Evolutionary conservation across 2,113 vertebrate species (phyloP).

Genomic region (Poeciliopsis turrubarensis): DNA sequence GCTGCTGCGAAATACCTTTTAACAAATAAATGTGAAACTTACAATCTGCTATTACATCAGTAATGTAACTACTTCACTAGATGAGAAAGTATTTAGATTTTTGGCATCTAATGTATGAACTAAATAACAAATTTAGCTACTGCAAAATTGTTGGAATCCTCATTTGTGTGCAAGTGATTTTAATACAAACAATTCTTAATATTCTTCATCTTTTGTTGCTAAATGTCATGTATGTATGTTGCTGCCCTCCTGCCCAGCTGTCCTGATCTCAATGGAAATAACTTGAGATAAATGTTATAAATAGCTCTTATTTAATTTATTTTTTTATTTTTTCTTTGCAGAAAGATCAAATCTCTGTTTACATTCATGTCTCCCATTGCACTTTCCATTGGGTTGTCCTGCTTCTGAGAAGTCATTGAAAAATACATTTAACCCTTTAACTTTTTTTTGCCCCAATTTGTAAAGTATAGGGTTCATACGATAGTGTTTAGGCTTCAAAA

Average conservation of each 20-base stretch:
- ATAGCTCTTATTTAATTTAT: background rate
- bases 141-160: background rate
- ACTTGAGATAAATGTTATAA: background rate
- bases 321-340: background rate
- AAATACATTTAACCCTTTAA: background rate
- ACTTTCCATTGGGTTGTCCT: background rate
- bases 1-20: background rate
- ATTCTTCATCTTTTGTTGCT: background rate
- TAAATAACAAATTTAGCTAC: background rate
- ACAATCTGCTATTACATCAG: background rate
- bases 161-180: background rate
- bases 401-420: background rate
- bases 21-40: background rate
- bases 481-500: background rate
- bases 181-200: background rate
- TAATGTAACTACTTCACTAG: background rate
- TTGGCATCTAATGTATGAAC: background rate
- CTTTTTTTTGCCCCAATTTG: background rate
- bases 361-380: background rate
- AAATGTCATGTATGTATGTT: background rate
- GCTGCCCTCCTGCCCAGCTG: background rate
- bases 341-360: background rate
- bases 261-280: background rate
- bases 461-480: background rate
- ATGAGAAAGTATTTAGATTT: background rate